Evolutionary conservation across 2,888 invertebrate genomes (phyloP), one percentile per base, ranked within the genome.

Genomic region (Cataglyphis cursor): DNA sequence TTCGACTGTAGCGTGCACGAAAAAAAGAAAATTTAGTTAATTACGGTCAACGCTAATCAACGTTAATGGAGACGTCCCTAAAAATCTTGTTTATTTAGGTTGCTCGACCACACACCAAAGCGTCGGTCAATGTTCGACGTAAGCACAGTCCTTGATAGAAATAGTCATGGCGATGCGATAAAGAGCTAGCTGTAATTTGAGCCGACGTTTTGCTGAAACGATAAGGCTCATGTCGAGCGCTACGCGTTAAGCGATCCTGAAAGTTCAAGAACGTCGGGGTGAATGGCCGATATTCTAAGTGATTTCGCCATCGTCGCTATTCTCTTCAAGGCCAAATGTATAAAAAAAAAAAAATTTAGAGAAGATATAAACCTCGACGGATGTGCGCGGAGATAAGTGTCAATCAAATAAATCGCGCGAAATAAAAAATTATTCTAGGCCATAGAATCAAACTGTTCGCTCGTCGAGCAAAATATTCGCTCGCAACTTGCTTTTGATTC

Each of bases 241-340:
- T 76, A 48, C 83, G 75, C 88, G 82, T 84, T 62, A 85, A 90
- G 91, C 92, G 94, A 94, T 93, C 94, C 94, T 94, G 93, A 93
- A 93, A 93, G 94, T 94, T 94, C 94, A 94, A 94, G 94, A 93
- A 92, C 94, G 90, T 83, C 85, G 92, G 18, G 94, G 92, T 94
- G 92, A 94, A 94, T 89, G 94, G 84, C 93, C 94, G 90, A 83
- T 73, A 70, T 59, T 51, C 15, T 24, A 61, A 82, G 83, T 81
- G 87, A 88, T 87, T 90, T 87, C 70, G 84, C 82, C 86, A 88
- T 85, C 82, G 76, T 83, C 83, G 80, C 81, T 80, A 73, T 76
- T 82, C 74, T 51, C 86, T 83, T 75, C 64, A 65, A 78, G 57
- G 57, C 21, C 68, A 70, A 70, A 59, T 24, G 18, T 48, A 44